Evolutionary conservation across 2,797 vertebrate species (phyloP).

Genomic region (Hafferia zeledoni): DNA sequence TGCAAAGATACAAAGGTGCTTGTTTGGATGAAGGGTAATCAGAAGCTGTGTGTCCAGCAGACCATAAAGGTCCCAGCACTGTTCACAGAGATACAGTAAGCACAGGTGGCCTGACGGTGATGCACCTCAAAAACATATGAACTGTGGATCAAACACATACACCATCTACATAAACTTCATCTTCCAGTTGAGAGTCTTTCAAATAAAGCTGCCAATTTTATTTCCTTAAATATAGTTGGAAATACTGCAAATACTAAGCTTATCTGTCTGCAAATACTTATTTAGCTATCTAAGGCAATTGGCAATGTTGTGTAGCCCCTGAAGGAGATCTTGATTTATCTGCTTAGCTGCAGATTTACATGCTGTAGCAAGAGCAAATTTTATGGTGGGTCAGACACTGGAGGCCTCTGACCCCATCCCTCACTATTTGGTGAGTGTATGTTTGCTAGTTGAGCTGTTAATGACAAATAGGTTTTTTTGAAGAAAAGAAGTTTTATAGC

Average conservation of each 20-base stretch:
- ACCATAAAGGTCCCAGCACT: fast-evolving
- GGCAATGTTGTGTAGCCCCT: background rate
- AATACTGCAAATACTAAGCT: background rate
- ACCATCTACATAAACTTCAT: fast-evolving
- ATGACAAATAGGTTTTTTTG: background rate
- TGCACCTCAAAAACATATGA: background rate
- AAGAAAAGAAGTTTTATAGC: background rate
- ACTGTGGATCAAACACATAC: background rate
- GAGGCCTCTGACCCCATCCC: background rate
- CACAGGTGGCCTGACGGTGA: background rate
- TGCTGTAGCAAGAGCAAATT: background rate
- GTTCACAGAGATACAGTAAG: background rate
- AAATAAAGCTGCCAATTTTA: background rate
- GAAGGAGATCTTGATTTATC: background rate
- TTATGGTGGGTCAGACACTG: background rate
- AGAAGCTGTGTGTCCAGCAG: background rate
- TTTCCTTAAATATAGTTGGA: background rate
- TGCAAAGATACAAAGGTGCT: background rate
- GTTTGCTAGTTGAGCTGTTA: slow-evolving; percentile 5
- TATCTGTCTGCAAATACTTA: slow-evolving; percentile 5
- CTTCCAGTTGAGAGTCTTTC: background rate
- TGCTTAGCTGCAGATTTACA: background rate
- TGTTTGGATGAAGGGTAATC: background rate
- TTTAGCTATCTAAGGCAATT: background rate
- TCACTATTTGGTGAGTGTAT: background rate